Evolutionary conservation across 92 coral and sea anemone species (phyloP).

Genomic region (Umimayanthus chanpuru): DNA sequence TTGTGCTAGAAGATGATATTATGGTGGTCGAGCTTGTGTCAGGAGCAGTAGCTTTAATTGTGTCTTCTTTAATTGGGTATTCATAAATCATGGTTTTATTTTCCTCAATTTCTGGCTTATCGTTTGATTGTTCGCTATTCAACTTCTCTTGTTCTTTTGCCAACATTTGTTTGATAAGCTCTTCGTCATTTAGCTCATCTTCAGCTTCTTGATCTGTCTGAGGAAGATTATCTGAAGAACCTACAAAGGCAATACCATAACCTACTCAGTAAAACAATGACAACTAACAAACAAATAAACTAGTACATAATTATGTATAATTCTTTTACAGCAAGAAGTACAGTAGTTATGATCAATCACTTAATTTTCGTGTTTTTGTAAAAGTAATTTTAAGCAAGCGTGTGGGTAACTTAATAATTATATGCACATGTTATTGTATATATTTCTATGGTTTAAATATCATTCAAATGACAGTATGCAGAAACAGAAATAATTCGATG

Average conservation of each 20-base stretch:
- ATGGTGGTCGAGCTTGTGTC: constrained; percentile 28
- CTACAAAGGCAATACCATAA: background rate
- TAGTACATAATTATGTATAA: background rate
- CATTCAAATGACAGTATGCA: too few species aligned
- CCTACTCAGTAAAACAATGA: background rate
- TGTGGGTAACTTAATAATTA: too few species aligned
- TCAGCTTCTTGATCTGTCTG: constrained; percentile 73
- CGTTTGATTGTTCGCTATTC: constrained; percentile 3
- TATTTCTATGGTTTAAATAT: too few species aligned
- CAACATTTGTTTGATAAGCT: constrained; percentile 91
- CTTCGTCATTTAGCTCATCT: constrained; percentile 91
- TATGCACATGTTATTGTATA: too few species aligned
- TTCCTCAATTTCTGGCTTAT: constrained; percentile 10
- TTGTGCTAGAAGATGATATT: constrained; percentile 19
- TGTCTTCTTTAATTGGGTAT: constrained; percentile 9
- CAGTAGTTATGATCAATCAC: too few species aligned
- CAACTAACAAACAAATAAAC: background rate
- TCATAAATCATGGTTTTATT: constrained; percentile 27
- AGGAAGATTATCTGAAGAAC: constrained; percentile 43
- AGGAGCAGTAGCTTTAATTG: background rate
- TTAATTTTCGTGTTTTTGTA: too few species aligned
- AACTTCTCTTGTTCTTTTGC: constrained; percentile 85
- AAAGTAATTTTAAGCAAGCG: too few species aligned
- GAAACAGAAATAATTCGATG: too few species aligned
- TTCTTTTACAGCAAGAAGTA: too few species aligned